phyloP scores from a whole-genome alignment of 1,140 invertebrate genomes.

The Lycorma delicatula region DNA sequence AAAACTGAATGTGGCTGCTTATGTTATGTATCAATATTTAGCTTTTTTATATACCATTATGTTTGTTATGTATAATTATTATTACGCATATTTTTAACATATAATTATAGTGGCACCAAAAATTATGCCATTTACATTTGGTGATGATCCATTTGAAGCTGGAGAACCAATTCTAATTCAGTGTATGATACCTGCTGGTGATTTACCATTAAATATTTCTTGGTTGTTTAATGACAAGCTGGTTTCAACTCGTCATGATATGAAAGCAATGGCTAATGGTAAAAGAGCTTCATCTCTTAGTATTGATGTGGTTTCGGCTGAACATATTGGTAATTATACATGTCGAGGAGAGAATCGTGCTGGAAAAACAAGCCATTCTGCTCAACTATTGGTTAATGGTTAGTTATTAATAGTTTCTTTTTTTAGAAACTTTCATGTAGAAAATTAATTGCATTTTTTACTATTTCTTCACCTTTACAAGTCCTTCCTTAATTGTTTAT shows the following conservation, averaged over 20 bases:
- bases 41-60: too few species aligned
- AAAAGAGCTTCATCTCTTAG: conserved; percentile 63
- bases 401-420: too few species aligned
- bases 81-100: background rate
- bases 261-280: conserved; percentile 34
- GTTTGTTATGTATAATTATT: too few species aligned
- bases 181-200: conserved; percentile 62
- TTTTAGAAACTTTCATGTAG: too few species aligned
- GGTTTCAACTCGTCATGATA: conserved; percentile 3
- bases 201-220: conserved; percentile 53
- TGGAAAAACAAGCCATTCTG: conserved; percentile 49
- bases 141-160: conserved; percentile 45
- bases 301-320: conserved; percentile 60
- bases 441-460: background rate
- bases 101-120: conserved; percentile 47
- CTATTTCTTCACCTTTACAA: too few species aligned
- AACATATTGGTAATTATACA: conserved; percentile 68
- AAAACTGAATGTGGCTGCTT: too few species aligned
- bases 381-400: conserved; percentile 62
- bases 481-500: too few species aligned
- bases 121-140: conserved; percentile 57
- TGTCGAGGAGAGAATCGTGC: conserved; percentile 66
- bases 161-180: conserved; percentile 49
- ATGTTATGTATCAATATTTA: too few species aligned
- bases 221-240: conserved; percentile 54